phyloP scores from a whole-genome alignment of 2,113 vertebrate species.

The Eidolon helvum region DNA sequence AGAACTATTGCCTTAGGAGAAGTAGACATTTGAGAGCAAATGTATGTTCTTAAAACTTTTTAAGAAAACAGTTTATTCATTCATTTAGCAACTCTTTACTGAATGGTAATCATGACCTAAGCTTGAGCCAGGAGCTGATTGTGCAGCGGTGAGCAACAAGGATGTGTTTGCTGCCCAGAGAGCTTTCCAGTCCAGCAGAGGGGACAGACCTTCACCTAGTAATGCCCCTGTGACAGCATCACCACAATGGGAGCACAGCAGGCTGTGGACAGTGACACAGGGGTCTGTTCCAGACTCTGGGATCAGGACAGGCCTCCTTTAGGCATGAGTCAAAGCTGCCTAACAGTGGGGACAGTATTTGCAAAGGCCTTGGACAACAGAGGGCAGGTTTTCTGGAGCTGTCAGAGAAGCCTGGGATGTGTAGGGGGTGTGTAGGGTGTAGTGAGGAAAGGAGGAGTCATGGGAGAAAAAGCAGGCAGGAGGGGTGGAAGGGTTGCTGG shows the following conservation, averaged over 20 bases:
- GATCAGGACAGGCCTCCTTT: not conserved
- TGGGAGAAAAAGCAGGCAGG: not conserved
- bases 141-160: not conserved
- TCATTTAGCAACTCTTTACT: not conserved
- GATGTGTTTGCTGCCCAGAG: not conserved
- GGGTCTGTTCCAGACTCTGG: not conserved
- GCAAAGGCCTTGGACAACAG: not conserved
- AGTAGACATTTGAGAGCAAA: not conserved
- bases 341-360: not conserved
- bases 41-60: not conserved
- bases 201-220: not conserved
- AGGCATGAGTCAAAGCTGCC: not conserved
- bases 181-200: not conserved
- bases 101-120: not conserved
- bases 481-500: not conserved
- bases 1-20: not conserved
- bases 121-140: not conserved
- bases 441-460: not conserved
- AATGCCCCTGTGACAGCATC: not conserved
- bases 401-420: not conserved
- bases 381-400: not conserved
- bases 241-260: not conserved
- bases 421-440: not conserved
- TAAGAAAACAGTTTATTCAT: not conserved
- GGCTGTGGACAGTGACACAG: not conserved